Evolutionary conservation across 2,113 vertebrate species (phyloP).

Genomic region (Lepidothrix coronata): DNA sequence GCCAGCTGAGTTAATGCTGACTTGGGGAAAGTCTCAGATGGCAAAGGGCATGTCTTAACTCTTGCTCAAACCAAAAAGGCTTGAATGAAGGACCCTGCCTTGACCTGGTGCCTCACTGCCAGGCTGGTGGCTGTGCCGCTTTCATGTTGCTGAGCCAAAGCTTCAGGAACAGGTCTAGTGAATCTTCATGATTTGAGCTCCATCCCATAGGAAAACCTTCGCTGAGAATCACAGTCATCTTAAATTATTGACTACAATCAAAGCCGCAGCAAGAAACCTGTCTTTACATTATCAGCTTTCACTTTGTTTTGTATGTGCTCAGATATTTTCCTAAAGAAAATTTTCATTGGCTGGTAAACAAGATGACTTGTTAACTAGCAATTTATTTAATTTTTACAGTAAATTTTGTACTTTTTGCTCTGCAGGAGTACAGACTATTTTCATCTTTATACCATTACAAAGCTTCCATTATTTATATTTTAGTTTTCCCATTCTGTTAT

Average conservation of each 20-base stretch:
- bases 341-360: not conserved
- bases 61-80: not conserved
- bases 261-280: not conserved
- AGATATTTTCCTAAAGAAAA: not conserved
- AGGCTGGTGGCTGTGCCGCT: not conserved
- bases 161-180: not conserved
- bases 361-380: not conserved
- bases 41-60: not conserved
- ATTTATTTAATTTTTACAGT: not conserved
- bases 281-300: not conserved
- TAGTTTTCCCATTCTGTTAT: not conserved
- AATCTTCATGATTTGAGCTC: not conserved
- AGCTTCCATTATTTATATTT: not conserved
- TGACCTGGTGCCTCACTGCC: not conserved
- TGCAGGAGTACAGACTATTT: not conserved
- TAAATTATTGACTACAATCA: not conserved
- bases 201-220: not conserved
- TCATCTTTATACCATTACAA: not conserved
- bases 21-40: not conserved
- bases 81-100: not conserved
- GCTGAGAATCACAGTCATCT: not conserved
- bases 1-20: constrained; percentile 9
- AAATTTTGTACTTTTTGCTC: not conserved
- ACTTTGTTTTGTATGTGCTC: not conserved
- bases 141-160: not conserved